Conservation (phyloP, 2,113 vertebrate genomes). For the Oplegnathus fasciatus region DNA sequence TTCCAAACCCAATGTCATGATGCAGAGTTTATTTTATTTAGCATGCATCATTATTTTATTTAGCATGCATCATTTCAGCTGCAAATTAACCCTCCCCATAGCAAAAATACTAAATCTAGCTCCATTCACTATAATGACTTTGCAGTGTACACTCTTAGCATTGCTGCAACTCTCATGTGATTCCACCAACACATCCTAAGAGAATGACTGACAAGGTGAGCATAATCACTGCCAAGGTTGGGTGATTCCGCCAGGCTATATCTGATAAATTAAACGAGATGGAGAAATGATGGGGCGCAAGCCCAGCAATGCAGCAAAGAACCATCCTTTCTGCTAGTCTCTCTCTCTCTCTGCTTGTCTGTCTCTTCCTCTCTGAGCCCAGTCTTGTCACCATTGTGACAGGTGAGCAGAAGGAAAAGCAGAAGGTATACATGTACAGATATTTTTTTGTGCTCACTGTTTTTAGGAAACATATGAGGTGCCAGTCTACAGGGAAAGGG, state of each 20-base stretch:
- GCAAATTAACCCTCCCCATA: neutral
- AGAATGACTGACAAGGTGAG: constrained; percentile 61
- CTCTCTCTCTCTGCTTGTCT: constrained; percentile 14
- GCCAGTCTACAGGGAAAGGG: neutral
- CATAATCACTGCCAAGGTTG: constrained; percentile 54
- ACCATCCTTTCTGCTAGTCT: constrained; percentile 1
- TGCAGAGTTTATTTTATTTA: neutral
- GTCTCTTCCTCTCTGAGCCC: constrained; percentile 23
- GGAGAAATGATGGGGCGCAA: constrained; percentile 49
- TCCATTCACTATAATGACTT: neutral
- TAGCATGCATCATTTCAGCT: neutral
- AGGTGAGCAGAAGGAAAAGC: constrained; percentile 45
- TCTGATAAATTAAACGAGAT: constrained; percentile 68
- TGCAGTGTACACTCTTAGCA: neutral
- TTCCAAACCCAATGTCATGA: neutral
- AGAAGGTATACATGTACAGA: constrained; percentile 26
- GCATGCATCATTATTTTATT: neutral
- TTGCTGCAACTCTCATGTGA: constrained; percentile 6
- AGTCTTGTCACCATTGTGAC: constrained; percentile 42
- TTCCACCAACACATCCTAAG: constrained; percentile 14
- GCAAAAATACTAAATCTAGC: neutral
- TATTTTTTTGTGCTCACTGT: neutral
- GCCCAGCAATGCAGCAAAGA: constrained; percentile 33
- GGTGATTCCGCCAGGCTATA: constrained; percentile 47
- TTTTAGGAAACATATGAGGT: constrained; percentile 8